Conservation (phyloP, 2,113 vertebrate genomes). For the Seriola quinqueradiata region DNA sequence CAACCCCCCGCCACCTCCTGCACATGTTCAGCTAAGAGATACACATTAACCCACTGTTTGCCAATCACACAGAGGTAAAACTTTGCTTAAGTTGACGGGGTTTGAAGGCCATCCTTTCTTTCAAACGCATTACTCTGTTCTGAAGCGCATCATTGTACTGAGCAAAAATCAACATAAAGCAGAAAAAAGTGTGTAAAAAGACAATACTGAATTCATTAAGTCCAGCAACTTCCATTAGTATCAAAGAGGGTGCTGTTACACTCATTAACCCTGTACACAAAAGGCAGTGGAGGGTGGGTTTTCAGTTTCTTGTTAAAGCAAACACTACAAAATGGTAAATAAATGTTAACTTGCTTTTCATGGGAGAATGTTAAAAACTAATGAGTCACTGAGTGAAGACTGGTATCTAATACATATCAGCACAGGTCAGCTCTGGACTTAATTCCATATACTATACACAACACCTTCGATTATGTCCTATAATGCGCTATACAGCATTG, state of each 20-base stretch:
- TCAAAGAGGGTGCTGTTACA: constrained; percentile 40
- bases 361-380: constrained; percentile 15
- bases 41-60: constrained; percentile 20
- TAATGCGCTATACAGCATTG: not conserved
- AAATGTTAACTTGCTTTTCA: constrained; percentile 39
- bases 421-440: not conserved
- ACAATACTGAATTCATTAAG: constrained; percentile 38
- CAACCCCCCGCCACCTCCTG: not conserved
- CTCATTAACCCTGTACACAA: constrained; percentile 52
- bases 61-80: not conserved
- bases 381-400: constrained; percentile 19
- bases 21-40: not conserved
- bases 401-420: not conserved
- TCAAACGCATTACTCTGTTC: constrained; percentile 13
- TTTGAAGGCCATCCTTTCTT: constrained; percentile 24
- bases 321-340: constrained; percentile 24
- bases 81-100: not conserved
- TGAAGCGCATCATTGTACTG: constrained; percentile 3
- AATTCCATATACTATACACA: not conserved
- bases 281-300: constrained; percentile 9
- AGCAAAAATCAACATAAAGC: constrained; percentile 43
- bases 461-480: not conserved
- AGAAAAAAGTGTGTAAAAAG: not conserved
- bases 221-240: constrained; percentile 62
- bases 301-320: constrained; percentile 32